Percentiles rank a stretch among this genome's conserved stretches.
phyloP scores from a whole-genome alignment of 2,113 vertebrate species.

The Megaceryle torquata region DNA sequence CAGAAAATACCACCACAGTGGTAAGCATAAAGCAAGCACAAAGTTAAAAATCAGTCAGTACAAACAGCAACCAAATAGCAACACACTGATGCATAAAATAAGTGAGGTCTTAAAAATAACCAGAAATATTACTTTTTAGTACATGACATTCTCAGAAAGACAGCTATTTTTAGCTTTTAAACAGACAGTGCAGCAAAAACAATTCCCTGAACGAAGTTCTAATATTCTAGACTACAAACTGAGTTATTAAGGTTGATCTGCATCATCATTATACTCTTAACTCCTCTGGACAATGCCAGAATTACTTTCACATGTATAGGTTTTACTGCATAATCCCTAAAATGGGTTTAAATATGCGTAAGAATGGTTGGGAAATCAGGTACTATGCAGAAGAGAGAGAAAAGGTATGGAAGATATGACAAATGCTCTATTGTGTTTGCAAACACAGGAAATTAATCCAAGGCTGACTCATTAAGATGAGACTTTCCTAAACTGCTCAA shows the following conservation, averaged over 20 bases:
- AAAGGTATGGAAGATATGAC: constrained; percentile 46
- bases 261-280: not conserved
- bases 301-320: not conserved
- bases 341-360: not conserved
- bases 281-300: not conserved
- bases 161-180: constrained; percentile 19
- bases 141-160: not conserved
- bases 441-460: constrained; percentile 54
- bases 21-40: not conserved
- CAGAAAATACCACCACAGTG: not conserved
- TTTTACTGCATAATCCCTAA: not conserved
- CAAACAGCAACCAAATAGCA: constrained; percentile 21
- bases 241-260: not conserved
- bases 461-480: constrained; percentile 44
- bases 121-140: constrained; percentile 2
- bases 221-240: not conserved
- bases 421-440: constrained; percentile 13
- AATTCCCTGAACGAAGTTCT: not conserved
- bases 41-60: not conserved
- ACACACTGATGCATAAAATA: not conserved
- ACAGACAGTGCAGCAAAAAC: not conserved
- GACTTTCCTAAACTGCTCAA: not conserved
- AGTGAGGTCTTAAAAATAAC: not conserved
- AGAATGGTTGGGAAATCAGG: not conserved
- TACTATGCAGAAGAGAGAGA: not conserved